phyloP scores from a whole-genome alignment of 2,113 vertebrate genomes.

The Platichthys stellatus region DNA sequence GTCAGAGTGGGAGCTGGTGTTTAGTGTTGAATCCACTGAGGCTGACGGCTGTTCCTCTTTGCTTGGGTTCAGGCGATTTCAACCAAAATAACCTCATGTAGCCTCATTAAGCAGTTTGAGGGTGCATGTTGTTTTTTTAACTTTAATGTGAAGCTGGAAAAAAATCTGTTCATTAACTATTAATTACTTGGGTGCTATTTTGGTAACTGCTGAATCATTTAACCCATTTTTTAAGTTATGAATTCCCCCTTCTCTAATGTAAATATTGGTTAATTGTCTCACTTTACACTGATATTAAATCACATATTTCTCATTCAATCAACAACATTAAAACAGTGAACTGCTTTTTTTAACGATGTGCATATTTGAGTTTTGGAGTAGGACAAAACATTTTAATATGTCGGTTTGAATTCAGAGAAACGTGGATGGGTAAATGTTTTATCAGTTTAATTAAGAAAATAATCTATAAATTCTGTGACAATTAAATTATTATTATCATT shows the following conservation, averaged over 20 bases:
- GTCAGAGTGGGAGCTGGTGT: neutral
- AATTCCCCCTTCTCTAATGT: neutral
- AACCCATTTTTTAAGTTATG: neutral
- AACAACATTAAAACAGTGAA: neutral
- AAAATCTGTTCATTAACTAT: neutral
- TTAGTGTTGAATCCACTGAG: slow-evolving; percentile 20
- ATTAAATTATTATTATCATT: too few species aligned
- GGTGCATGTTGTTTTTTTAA: slow-evolving; percentile 13
- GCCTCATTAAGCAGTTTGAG: neutral
- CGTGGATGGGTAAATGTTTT: neutral
- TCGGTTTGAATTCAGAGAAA: neutral
- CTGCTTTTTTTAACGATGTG: too few species aligned
- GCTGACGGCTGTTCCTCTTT: neutral
- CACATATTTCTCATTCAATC: too few species aligned
- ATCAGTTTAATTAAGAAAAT: neutral
- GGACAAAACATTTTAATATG: neutral
- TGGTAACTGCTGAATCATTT: neutral
- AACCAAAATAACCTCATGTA: neutral
- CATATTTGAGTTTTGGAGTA: neutral
- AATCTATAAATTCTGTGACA: too few species aligned
- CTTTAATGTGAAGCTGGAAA: slow-evolving; percentile 5
- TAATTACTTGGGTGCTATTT: neutral
- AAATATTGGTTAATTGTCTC: neutral
- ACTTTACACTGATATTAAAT: neutral
- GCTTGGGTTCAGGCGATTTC: neutral